Base-by-base conservation (phyloP, 1,140 invertebrate genomes). In the Heterodera schachtii region DNA sequence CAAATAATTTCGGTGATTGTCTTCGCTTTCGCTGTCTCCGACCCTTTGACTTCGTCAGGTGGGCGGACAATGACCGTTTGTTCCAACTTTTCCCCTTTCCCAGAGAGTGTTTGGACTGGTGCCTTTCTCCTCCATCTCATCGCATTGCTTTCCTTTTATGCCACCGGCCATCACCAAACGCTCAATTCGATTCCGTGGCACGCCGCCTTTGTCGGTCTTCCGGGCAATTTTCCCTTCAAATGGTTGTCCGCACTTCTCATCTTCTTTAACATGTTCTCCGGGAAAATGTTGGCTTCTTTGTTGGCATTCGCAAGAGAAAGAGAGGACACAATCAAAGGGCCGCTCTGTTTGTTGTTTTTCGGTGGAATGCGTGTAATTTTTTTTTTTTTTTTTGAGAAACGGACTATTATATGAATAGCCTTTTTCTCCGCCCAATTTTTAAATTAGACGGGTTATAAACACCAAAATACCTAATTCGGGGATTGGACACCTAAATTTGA, bases 151-250 rank as follows among this genome's bases (percentile, higher is more conserved):
- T 52, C 66, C 31, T 84, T 84, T 47, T 85, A 71, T 70, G 70
- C 75, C 3, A 69, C 79, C 43, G 83, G 84, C n/a, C 84, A 85
- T 79, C 80, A 82, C 2, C 46, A 74, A 43, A 85, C 84, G 19
- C 75, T 85, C 46, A 75, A 66, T 75, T 78, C 84, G 19, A 85
- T 85, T 57, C 84, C 84, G 6, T 85, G 83, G 83, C 41, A 47
- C 49, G 84, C 84, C 43, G 84, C 84, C 5, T 85, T 85, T 73
- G 52, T 85, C 60, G 80, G 75, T 9, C 41, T 84, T 43, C 83
- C 83, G 8, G 83, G 83, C 43, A 84, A 84, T 75, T 84, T 85
- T 73, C 43, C 73, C 3, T 43, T 67, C 64, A 85, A 81, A 81
- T 52, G 43, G 31, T 19, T 85, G 13, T 76, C 82, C 19, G 83